Evolutionary conservation across 2,113 vertebrate genomes (phyloP).

Genomic region (Colinus virginianus): DNA sequence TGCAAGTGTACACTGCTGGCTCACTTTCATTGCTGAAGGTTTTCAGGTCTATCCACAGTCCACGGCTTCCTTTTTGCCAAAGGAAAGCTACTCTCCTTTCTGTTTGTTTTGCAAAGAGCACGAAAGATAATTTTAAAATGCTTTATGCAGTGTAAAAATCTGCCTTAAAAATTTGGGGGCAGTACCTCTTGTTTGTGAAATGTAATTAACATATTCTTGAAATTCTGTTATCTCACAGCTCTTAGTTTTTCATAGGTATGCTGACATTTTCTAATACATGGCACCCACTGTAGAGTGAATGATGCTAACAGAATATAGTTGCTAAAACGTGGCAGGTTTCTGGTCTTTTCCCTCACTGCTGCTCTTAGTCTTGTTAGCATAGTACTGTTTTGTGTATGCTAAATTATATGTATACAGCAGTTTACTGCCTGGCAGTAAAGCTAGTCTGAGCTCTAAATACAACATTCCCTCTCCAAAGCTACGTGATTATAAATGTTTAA

Average conservation of each 20-base stretch:
- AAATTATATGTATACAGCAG: neutral
- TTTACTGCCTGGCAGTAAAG: slow-evolving; percentile 23
- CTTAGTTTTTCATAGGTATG: neutral
- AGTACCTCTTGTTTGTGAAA: neutral
- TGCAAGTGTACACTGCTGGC: neutral
- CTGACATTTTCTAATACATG: neutral
- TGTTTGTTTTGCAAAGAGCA: neutral
- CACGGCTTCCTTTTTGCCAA: neutral
- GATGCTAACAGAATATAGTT: neutral
- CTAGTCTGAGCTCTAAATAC: neutral
- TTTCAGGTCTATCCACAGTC: neutral
- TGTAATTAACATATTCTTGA: neutral
- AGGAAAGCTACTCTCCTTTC: neutral
- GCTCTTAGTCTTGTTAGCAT: slow-evolving; percentile 10
- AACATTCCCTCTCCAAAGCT: neutral
- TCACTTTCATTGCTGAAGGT: neutral
- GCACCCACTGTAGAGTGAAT: neutral
- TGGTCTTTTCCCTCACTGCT: neutral
- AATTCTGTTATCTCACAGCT: neutral
- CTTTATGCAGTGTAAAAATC: neutral
- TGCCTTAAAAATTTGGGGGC: neutral
- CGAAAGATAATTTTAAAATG: neutral
- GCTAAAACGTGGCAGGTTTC: neutral
- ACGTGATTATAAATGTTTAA: neutral
- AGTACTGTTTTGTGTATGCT: neutral